Base-by-base conservation (phyloP, 2,797 vertebrate genomes). In the Falco rusticolus region DNA sequence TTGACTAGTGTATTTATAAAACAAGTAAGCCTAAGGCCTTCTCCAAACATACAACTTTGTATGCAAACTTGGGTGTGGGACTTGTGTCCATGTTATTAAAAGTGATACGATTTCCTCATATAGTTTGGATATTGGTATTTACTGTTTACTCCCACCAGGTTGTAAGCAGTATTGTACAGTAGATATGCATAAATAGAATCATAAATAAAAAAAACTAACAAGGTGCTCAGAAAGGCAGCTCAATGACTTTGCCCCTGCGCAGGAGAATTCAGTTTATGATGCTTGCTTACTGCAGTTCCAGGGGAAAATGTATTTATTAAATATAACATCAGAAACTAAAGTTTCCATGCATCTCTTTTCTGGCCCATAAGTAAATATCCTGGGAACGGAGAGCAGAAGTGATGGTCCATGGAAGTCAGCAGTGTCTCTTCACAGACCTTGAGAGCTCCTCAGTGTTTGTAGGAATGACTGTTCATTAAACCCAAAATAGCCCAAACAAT, bases 181-280 rank as follows among this genome's bases (percentile, higher is more conserved):
- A 91, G 86, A 87, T 68, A 84, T 41, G 71, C 92, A 94, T 91
- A 96, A 88, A 94, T 79, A 96, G 22, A 91, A 76, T n/a, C 7
- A 96, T 96, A 95, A 93, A 94, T 88, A 79, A 88, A 86, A 33
- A 77, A 95, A 87, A 53, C 54, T 94, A 95, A 92, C 24, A 96
- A 96, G n/a, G 81, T 91, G 80, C 89, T 95, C 89, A 93, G 84
- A 96, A 94, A 90, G 59, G 79, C 75, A 93, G 74, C 37, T 90
- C 51, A 69, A 7, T 33, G 18, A 81, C 34, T 70, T 57, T 57
- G 53, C 56, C 63, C 68, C 31, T 54, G 43, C 0, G 0, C 21
- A 41, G 53, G 14, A 81, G 31, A 94, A 91, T 11, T 63, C 80
- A 72, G 34, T 64, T 92, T 84, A 64, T 3, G 1, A 89, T 31